phyloP scores from a whole-genome alignment of 2,888 invertebrate genomes.

The Apodemia zela region DNA sequence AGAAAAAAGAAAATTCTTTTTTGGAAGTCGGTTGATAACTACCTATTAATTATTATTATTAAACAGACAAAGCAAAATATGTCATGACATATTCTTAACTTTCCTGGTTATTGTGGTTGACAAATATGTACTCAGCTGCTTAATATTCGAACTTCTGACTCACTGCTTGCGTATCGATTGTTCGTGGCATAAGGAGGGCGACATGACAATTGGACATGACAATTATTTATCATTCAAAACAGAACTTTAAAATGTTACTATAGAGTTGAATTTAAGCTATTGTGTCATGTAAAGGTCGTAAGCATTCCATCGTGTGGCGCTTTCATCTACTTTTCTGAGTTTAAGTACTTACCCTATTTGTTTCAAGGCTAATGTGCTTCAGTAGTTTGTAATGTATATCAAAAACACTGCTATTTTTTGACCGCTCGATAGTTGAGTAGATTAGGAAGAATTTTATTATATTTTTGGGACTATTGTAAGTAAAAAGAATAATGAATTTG shows the following conservation, averaged over 20 bases:
- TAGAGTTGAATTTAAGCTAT: neutral
- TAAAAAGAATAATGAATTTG: too few relatives aligned
- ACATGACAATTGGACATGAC: neutral
- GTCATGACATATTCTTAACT: slow-evolving; percentile 3
- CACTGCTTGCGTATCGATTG: slow-evolving; percentile 27
- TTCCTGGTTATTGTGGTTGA: slow-evolving; percentile 27
- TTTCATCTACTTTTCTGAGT: slow-evolving; percentile 11
- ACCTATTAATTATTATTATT: neutral
- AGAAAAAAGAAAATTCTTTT: too few relatives aligned
- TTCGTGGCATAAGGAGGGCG: slow-evolving; percentile 10
- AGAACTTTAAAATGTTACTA: neutral
- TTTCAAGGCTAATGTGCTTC: slow-evolving; percentile 2
- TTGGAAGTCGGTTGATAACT: too few relatives aligned
- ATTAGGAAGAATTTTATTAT: too few relatives aligned
- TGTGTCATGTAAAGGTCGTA: neutral
- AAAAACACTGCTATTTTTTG: neutral
- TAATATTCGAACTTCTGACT: slow-evolving; percentile 38
- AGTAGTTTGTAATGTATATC: neutral
- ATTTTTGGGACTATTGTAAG: too few relatives aligned
- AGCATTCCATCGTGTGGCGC: slow-evolving; percentile 6
- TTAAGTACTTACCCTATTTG: slow-evolving; percentile 2
- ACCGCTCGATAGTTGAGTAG: neutral
- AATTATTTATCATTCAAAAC: neutral
- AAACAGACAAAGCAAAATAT: neutral
- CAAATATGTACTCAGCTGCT: slow-evolving; percentile 40